Base-by-base conservation (phyloP, 2,888 invertebrate species). In the Dorcus parallelipipedus region DNA sequence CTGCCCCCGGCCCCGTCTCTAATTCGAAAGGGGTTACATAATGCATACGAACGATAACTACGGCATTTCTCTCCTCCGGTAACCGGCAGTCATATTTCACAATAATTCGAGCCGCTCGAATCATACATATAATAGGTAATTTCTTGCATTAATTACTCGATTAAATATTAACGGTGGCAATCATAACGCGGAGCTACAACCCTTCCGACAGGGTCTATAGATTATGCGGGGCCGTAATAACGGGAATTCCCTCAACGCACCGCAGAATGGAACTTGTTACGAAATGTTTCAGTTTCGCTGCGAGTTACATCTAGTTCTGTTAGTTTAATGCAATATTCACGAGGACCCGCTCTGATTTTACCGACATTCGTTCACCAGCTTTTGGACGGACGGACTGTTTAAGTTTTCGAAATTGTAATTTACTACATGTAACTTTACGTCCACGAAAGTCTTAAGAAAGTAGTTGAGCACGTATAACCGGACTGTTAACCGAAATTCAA, bases 111-210 rank as follows among this genome's bases (percentile, higher is more conserved):
- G 76, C 74, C 73, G 75, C 76, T 77, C 76, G 77, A 79, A 78
- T 78, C 78, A 78, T 78, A 78, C 77, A 75, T 77, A 79, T 79
- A 79, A 79, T 78, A 78, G 79, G 78, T 79, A 79, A 79, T 79
- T 79, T 79, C 79, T 79, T 79, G 79, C 78, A 79, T 79, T 79
- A 79, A 79, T 79, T 79, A 79, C 77, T 77, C 76, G 76, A 76
- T 79, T 78, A 79, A 79, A 76, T 78, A 79, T 79, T 79, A 75
- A 79, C 75, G 73, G 69, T 76, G 74, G 78, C 78, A 79, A 79
- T 79, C 79, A 79, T 79, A 78, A 77, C 77, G 76, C 64, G 20
- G 45, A 71, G 72, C 71, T 71, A 73, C 72, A 75, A 76, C 76
- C 76, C 76, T 77, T 76, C 73, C 74, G 73, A 73, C 75, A 72